Conservation (phyloP, 64 coral and sea anemone species). For the Montipora foliosa region DNA sequence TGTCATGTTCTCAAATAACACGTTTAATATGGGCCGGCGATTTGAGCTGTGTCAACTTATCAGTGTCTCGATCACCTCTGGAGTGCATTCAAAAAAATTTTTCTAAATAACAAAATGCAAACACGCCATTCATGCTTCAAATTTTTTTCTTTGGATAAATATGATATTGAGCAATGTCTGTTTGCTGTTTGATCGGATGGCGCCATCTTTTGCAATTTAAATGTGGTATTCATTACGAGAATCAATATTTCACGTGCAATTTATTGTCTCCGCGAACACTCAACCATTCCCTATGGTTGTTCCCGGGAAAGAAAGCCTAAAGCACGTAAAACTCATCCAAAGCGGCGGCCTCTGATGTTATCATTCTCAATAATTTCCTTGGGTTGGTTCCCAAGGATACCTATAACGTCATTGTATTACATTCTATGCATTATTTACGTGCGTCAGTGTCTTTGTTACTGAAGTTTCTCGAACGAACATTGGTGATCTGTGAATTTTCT, state of each 20-base stretch:
- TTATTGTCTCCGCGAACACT: constrained; percentile 22
- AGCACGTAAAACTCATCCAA: background rate
- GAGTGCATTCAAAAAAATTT: background rate
- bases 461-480: background rate
- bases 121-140: constrained; percentile 23
- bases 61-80: background rate
- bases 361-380: background rate
- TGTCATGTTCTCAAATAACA: background rate
- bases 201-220: background rate
- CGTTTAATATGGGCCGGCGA: too few relatives aligned
- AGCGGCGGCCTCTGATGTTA: background rate
- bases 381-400: constrained; percentile 46
- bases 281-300: background rate
- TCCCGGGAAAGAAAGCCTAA: constrained; percentile 27
- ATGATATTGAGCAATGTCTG: constrained; percentile 26
- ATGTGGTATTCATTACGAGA: constrained; percentile 7
- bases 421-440: constrained; percentile 53
- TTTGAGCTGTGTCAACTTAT: background rate
- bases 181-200: background rate
- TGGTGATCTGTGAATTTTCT: background rate
- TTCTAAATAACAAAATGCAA: background rate
- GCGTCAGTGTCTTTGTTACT: constrained; percentile 11
- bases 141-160: background rate
- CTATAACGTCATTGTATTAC: constrained; percentile 1
- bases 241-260: constrained; percentile 22